Base-by-base conservation (phyloP, 92 coral and sea anemone genomes). In the Montipora capitata region DNA sequence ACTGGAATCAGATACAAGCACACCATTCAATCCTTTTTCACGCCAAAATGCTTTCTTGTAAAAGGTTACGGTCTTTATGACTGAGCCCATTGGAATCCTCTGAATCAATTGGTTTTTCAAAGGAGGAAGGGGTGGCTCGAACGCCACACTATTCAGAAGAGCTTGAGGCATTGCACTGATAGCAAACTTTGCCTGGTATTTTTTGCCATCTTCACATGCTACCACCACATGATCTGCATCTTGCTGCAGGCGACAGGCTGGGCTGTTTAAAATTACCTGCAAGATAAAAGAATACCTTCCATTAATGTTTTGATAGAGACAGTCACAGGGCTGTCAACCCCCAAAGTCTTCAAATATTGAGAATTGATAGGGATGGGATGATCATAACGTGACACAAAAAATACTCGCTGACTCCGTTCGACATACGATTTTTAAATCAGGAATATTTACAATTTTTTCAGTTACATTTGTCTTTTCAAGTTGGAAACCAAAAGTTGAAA, bases 131-230 rank as follows among this genome's bases (percentile, higher is more conserved):
- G 98, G 98, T 62, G 98, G 99, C 9, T 91, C 92, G 89, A 97
- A 97, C 78, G 95, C 90, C 17, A 97, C 90, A 88, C 87, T 93
- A 76, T 94, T 93, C 13, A 97, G 92, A 45, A 97, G 93, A 70
- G 95, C 99, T 76, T 97, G 99, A 2, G 99, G 99, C 94, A 97
- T 97, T 72, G 99, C 99, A 90, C 99, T 95, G 68, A 97, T 92
- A 65, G 85, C 98, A 80, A 85, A 97, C 84, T 96, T 87, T 39
- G 97, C 96, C 90, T 89, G 86, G 80, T 94, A 97, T 35, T 69
- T 87, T 78, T 95, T 97, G 83, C 98, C 98, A 88, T 97, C 87
- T 61, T 85, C 90, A 80, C 99, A 97, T 43, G 97, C 94, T 10
- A 97, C 96, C 67, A 88, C 80, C 0, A 96, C 94, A 62, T 91